A percentile compares a stretch with the other conserved stretches of the same genome.
These are phyloP conservation scores for Drosophila sproati DNA, from an alignment of 1,140 invertebrate genomes.

Conservation along the genomic window DNA sequence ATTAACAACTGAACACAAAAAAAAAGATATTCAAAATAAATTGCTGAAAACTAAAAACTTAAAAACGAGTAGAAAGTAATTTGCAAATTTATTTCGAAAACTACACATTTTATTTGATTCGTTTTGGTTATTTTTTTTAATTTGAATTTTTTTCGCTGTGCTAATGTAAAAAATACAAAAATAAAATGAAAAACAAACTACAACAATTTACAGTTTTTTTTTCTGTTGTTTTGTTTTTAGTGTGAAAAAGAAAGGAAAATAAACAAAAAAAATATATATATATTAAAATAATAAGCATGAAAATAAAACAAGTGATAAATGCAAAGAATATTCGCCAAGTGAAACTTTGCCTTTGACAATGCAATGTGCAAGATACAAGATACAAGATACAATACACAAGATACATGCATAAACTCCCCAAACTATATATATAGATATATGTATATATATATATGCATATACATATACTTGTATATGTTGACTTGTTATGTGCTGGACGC, in stretches of 20 bases:
- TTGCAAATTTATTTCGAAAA: not conserved
- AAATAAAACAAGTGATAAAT: slow-evolving; percentile 14
- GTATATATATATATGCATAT: slow-evolving; percentile 8
- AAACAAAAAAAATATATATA: not conserved
- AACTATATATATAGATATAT: not conserved
- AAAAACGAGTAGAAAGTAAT: slow-evolving; percentile 1
- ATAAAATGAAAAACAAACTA: not conserved
- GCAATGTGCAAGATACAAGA: not conserved
- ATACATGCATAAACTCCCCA: slow-evolving; percentile 12
- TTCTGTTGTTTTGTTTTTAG: slow-evolving; percentile 51
- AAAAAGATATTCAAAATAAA: slow-evolving; percentile 1
- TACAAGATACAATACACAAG: no score
- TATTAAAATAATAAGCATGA: slow-evolving; percentile 14
- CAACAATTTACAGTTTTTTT: slow-evolving; percentile 30
- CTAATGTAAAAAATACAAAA: not conserved
- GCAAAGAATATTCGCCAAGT: slow-evolving; percentile 1
- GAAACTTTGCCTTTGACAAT: slow-evolving; percentile 17
- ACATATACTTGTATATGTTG: slow-evolving; percentile 12
- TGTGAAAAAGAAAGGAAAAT: slow-evolving; percentile 30
- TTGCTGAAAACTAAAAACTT: not conserved
- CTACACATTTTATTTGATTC: not conserved
- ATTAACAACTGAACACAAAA: not conserved
- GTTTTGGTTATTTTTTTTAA: slow-evolving; percentile 28
- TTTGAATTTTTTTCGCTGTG: slow-evolving; percentile 18
- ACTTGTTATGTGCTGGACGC: slow-evolving; percentile 26